Evolutionary conservation across 2,888 invertebrate genomes (phyloP), one percentile per base, ranked within the genome.

Genomic region (Leucozona laternaria): DNA sequence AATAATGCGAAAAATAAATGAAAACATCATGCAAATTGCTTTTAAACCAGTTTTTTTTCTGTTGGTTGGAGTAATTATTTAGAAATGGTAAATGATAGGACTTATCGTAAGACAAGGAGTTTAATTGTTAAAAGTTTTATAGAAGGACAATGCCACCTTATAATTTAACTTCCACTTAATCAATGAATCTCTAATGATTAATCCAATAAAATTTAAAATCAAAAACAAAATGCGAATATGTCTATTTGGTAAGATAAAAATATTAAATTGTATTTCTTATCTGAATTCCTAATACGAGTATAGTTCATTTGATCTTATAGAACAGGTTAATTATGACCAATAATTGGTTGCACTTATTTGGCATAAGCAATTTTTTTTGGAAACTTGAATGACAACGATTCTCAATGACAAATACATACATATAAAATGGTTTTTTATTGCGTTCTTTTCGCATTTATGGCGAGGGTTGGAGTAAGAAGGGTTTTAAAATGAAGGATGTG

Each of bases 121-220:
- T 11, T 31, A n/a, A 20, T 11, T 62, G 7, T 4, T 62, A 13
- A 17, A 45, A 13, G n/a, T 4, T 64, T 64, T 45, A 7, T 17
- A 45, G 31, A 20, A 48, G 48, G 31, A 62, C 62, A 62, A 43
- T 62, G 62, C 10, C 62, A 62, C 17, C 43, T 43, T 6, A 28
- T 62, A 45, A 62, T 28, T 43, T 43, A 17, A n/a, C 8, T 11
- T 43, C 25, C 4, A 2, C n/a, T n/a, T 4, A 62, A 43, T 62
- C 25, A 25, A 4, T 22, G 22, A 25, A 22, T 6, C 25, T 15
- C 25, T 15, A 53, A 15, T 53, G 8, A 0, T 11, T 25, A 62
- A 62, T 62, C 1, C 43, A 62, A 43, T 43, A 17, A 28, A 43
- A 62, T 43, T 43, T 62, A 28, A 62, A 25, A 28, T 0, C 3